phyloP scores from a whole-genome alignment of 2,797 vertebrate species.

The Silurus lanzhouensis region DNA sequence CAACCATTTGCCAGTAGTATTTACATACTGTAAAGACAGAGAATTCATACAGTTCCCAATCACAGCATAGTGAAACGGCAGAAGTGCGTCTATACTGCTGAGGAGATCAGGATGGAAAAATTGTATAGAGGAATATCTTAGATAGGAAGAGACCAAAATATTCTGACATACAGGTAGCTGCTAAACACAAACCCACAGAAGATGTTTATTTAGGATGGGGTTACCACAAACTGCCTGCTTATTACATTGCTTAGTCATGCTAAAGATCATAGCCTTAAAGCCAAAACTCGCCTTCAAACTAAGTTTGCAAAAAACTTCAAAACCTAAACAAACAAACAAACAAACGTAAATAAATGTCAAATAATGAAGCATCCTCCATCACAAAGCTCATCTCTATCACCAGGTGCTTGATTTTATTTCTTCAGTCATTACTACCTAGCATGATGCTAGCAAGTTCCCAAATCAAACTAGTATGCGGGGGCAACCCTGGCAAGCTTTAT shows the following conservation, averaged over 20 bases:
- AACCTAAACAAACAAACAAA: background rate
- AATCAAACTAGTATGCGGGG: background rate
- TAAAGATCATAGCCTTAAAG: conserved; percentile 25
- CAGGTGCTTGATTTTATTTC: background rate
- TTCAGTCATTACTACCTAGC: background rate
- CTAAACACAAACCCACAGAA: background rate
- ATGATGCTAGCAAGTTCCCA: background rate
- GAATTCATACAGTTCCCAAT: background rate
- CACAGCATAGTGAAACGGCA: background rate
- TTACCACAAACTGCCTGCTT: conserved; percentile 30
- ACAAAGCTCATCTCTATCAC: background rate
- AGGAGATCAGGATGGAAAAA: background rate
- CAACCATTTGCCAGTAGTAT: background rate
- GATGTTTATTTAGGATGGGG: conserved; percentile 35
- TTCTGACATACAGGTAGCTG: background rate
- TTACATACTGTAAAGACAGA: background rate
- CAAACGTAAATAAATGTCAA: background rate
- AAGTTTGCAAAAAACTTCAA: background rate
- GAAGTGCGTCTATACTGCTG: background rate
- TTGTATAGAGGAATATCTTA: background rate
- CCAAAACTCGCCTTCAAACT: background rate
- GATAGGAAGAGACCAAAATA: background rate
- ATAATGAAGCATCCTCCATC: background rate
- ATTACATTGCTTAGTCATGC: conserved; percentile 31
- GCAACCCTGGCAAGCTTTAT: background rate